Evolutionary conservation across 2,797 vertebrate species (phyloP), one percentile per base, ranked within the genome.

Genomic region (Menidia menidia): DNA sequence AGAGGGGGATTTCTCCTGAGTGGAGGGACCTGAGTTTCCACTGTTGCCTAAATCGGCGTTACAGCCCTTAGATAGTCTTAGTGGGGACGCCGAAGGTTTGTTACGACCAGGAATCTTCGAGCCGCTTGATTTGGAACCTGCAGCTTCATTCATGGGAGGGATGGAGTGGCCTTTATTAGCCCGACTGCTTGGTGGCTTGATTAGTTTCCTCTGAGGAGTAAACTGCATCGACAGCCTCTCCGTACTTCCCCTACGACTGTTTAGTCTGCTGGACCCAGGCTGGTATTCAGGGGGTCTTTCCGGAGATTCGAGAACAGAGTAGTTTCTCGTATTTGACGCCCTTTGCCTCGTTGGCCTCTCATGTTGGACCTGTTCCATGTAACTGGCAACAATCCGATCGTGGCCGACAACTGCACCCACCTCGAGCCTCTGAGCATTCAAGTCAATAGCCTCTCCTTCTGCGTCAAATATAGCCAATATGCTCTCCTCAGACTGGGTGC

Each of bases 401-500:
- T 93, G 88, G 73, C 90, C 73, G 64, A 93, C 92, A 76, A 91
- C 91, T 86, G 90, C 86, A 75, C 88, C 82, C 75, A 86, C 68
- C 60, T 89, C 80, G 25, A 91, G 89, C 77, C 93, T 95, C 78
- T 93, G 93, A 66, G 94, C 91, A 77, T 92, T 92, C 60, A 96
- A 92, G 85, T 96, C 94, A 79, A 96, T 94, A 5, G 95, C 95
- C 65, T 96, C 92, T 14, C 95, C 95, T 45, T 96, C 94, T 2
- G 94, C 95, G 76, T 97, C 95, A 59, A 95, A 96, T 87, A 96
- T 91, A 16, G 94, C 87, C 0, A 90, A 88, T 39, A 96, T 81
- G 62, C 95, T 95, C 83, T 97, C 96, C 80, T 96, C 95, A 6
- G 96, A 96, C 86, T 95, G 95, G 52, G 94, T 93, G 74, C 93